A percentile compares a stretch with the other conserved stretches of the same genome.
phyloP scores from a whole-genome alignment of 2,888 invertebrate species.

The Tetropium fuscum region DNA sequence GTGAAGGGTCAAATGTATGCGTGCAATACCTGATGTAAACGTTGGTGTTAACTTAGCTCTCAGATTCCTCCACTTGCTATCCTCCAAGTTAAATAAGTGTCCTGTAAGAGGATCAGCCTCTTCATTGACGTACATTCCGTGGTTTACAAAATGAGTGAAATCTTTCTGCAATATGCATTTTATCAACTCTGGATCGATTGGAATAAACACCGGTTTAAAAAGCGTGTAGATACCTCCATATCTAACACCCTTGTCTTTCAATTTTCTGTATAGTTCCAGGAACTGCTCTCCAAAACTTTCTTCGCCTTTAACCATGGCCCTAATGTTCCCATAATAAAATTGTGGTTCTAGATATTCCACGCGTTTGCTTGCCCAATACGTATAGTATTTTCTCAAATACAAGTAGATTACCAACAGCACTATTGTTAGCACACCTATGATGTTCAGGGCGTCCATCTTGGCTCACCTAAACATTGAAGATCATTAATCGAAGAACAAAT shows the following conservation, averaged over 20 bases:
- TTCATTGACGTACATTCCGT: constrained; percentile 71
- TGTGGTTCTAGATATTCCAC: constrained; percentile 48
- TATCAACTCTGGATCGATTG: constrained; percentile 49
- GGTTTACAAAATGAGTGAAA: constrained; percentile 71
- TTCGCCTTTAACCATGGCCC: constrained; percentile 38
- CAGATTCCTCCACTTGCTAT: constrained; percentile 72
- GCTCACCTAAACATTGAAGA: not conserved
- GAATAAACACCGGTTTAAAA: constrained; percentile 51
- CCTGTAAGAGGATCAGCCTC: constrained; percentile 70
- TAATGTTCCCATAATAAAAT: constrained; percentile 54
- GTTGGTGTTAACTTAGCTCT: constrained; percentile 66
- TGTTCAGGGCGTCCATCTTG: not conserved
- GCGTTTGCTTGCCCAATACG: constrained; percentile 53
- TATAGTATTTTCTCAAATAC: constrained; percentile 33
- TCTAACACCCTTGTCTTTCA: constrained; percentile 33
- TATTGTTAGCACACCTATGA: not conserved
- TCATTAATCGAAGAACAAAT: no score
- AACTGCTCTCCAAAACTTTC: constrained; percentile 30
- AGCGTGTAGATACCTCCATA: constrained; percentile 60
- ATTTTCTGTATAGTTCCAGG: constrained; percentile 30
- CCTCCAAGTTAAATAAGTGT: constrained; percentile 70
- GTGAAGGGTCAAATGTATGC: not conserved
- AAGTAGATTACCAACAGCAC: constrained; percentile 1
- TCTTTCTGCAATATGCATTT: constrained; percentile 70
- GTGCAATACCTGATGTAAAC: constrained; percentile 70